A percentile compares a stretch with the other conserved stretches of the same genome.
phyloP scores from a whole-genome alignment of 2,888 invertebrate species.

The Calameuta idolon region DNA sequence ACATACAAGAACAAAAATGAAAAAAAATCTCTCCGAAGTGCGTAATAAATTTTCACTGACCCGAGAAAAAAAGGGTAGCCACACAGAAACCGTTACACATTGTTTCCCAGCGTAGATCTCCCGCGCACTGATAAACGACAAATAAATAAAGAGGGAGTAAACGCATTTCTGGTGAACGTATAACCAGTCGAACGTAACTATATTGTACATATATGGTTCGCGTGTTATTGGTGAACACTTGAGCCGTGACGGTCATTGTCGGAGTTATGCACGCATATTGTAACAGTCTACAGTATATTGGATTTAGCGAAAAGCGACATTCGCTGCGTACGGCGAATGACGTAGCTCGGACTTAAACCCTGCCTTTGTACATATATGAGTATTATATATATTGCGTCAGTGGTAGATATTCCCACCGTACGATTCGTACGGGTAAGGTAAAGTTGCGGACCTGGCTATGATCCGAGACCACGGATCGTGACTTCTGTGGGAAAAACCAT shows the following conservation, averaged over 20 bases:
- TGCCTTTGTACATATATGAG: not conserved
- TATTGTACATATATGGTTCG: not conserved
- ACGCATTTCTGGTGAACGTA: constrained; percentile 44
- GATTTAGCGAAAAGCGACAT: not conserved
- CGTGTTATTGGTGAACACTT: constrained; percentile 60
- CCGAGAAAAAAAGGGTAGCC: not conserved
- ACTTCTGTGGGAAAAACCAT: constrained; percentile 65
- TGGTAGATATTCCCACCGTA: constrained; percentile 56
- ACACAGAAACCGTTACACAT: not conserved
- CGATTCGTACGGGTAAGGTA: constrained; percentile 51
- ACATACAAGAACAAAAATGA: not conserved
- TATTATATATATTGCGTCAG: not conserved
- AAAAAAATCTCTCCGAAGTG: not conserved
- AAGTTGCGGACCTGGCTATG: constrained; percentile 55
- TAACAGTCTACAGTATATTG: not conserved
- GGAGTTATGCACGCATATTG: constrained; percentile 32
- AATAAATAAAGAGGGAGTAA: constrained; percentile 44
- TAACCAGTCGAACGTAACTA: not conserved
- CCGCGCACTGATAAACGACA: constrained; percentile 39
- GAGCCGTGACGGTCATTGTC: constrained; percentile 58
- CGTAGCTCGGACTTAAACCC: not conserved
- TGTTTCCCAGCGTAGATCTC: constrained; percentile 4
- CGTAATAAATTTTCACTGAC: not conserved
- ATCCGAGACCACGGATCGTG: constrained; percentile 66
- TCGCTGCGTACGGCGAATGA: not conserved